Base-by-base conservation (phyloP, 1,140 invertebrate genomes). In the Arion vulgaris region DNA sequence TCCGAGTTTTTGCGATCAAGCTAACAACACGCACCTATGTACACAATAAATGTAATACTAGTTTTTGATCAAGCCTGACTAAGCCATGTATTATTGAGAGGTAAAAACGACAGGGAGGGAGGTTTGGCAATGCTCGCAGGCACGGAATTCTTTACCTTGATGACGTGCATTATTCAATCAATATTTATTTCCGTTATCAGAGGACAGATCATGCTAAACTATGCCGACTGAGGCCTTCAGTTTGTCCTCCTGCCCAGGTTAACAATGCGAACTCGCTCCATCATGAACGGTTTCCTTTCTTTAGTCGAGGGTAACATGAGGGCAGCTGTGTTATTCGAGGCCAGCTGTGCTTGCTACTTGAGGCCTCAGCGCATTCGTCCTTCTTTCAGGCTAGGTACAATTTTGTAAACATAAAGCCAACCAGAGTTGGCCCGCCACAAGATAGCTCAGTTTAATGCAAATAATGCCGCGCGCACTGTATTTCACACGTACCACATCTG, bases 391-490 rank as follows among this genome's bases (percentile, higher is more conserved):
- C 62, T 28, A 32, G 62, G n/a, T 32, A 23, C n/a, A 73, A 13
- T 1, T n/a, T 73, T 39, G 71, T 73, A 73, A 73, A 45, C 38
- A 73, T 41, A 39, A 45, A 45, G 71, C 36, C 36, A 45, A 38
- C 41, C 23, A 7, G 4, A 7, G 39, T 32, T 66, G 62, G 62
- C 62, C 38, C 41, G 45, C 41, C 41, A 76, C 15, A 76, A 76
- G 1, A 53, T n/a, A 5, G 45, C 51, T 4, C 51, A 76, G 17
- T 39, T 36, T 32, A 57, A 49, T 11, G 34, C 23, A 13, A 32
- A 53, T 28, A 5, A 11, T 5, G 23, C 36, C 74, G 45, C 74
- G 32, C 74, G n/a, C n/a, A 53, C 2, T 57, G 53, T n/a, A 19
- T 57, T 57, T 57, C 9, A 19, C 19, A 19, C 45, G 45, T n/a